These are phyloP conservation scores for Bombyx huttoni DNA, from an alignment of 2,888 invertebrate genomes.

Conservation along the genomic window DNA sequence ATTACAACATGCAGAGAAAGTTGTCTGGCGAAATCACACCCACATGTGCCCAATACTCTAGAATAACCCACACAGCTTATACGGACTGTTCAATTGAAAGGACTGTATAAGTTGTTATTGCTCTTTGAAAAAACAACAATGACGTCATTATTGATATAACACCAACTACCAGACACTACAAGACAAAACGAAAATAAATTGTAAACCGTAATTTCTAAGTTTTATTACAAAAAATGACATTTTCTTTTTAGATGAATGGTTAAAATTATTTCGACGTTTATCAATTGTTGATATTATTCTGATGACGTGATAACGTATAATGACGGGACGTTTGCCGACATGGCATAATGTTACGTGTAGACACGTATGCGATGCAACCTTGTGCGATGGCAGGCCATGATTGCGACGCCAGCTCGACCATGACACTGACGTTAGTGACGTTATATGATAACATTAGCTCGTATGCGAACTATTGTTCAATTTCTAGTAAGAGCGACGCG, in stretches of 20 bases:
- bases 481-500: conserved; percentile 31
- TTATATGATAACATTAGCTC: conserved; percentile 51
- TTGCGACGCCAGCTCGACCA: conserved; percentile 51
- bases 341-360: conserved; percentile 46
- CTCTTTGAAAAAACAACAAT: neutral
- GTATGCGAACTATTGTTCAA: conserved; percentile 16
- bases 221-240: no score
- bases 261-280: neutral
- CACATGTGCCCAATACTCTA: conserved; percentile 63
- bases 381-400: conserved; percentile 45
- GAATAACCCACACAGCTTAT: conserved; percentile 34
- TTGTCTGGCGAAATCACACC: conserved; percentile 66
- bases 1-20: conserved; percentile 62
- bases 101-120: conserved; percentile 51
- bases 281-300: neutral
- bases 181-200: no score
- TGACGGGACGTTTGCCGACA: conserved; percentile 24
- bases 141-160: neutral
- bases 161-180: neutral
- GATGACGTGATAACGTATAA: conserved; percentile 14
- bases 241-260: no score
- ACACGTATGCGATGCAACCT: conserved; percentile 55
- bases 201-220: no score
- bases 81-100: conserved; percentile 31
- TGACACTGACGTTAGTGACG: conserved; percentile 62